phyloP scores from a whole-genome alignment of 2,113 vertebrate species.

The Takifugu flavidus region DNA sequence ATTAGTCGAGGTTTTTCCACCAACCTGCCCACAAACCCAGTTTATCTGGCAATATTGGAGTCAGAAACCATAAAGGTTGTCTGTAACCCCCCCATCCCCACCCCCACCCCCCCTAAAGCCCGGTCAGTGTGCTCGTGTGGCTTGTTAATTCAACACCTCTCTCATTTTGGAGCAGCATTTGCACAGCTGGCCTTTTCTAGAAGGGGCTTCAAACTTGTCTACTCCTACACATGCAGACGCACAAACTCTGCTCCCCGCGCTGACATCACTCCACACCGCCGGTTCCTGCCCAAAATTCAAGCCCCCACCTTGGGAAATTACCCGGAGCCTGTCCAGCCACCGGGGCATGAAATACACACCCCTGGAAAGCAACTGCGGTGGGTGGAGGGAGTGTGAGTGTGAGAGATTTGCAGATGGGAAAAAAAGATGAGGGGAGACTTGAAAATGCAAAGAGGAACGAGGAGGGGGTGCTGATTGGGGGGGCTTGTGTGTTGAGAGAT shows the following conservation, averaged over 20 bases:
- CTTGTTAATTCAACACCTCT: constrained; percentile 69
- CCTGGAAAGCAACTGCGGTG: constrained; percentile 50
- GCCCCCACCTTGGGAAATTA: constrained; percentile 71
- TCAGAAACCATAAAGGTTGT: constrained; percentile 58
- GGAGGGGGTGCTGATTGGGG: constrained; percentile 52
- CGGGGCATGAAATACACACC: constrained; percentile 67
- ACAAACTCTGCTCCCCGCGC: constrained; percentile 31
- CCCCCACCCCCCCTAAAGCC: constrained; percentile 38
- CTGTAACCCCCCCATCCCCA: constrained; percentile 63
- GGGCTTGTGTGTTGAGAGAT: constrained; percentile 53
- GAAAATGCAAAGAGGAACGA: constrained; percentile 39
- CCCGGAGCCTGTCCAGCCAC: constrained; percentile 61
- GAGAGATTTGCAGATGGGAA: constrained; percentile 47
- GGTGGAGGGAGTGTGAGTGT: constrained; percentile 46
- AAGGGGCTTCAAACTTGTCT: constrained; percentile 43
- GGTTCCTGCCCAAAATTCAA: constrained; percentile 54
- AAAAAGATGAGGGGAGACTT: constrained; percentile 21
- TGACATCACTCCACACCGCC: constrained; percentile 68
- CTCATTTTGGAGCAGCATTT: constrained; percentile 56
- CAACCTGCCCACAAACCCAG: constrained; percentile 50
- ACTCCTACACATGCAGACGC: constrained; percentile 46
- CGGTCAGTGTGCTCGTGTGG: constrained; percentile 49
- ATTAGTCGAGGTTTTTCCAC: constrained; percentile 51
- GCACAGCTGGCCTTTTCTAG: constrained; percentile 63
- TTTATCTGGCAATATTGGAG: constrained; percentile 55